phyloP scores from a whole-genome alignment of 2,888 invertebrate species.

The Ophonus ardosiacus region DNA sequence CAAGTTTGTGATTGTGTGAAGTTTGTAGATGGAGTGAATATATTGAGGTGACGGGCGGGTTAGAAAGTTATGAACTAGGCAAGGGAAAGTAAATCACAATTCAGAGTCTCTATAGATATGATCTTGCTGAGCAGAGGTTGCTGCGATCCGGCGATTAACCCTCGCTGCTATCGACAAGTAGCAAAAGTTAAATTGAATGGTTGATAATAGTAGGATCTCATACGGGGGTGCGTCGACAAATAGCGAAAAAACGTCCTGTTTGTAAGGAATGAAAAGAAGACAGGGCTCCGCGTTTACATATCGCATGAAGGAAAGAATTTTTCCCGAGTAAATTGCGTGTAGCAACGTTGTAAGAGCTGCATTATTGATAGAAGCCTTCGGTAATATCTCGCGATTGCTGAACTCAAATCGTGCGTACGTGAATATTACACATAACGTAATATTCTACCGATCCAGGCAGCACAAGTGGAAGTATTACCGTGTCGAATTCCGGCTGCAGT shows the following conservation, averaged over 20 bases:
- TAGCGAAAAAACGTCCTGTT: constrained; percentile 66
- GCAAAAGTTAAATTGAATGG: constrained; percentile 68
- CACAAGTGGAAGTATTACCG: not conserved
- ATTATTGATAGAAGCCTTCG: not conserved
- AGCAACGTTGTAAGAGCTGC: not conserved
- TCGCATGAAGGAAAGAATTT: constrained; percentile 66
- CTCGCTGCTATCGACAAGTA: constrained; percentile 52
- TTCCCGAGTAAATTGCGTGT: constrained; percentile 69
- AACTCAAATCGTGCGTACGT: not conserved
- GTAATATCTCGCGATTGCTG: not conserved
- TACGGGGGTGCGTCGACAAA: constrained; percentile 63
- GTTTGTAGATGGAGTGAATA: not conserved
- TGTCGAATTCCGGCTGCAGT: constrained; percentile 57
- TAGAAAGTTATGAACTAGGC: constrained; percentile 32
- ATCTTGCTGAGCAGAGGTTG: constrained; percentile 7
- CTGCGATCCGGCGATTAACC: constrained; percentile 41
- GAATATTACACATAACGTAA: not conserved
- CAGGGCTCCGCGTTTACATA: constrained; percentile 69
- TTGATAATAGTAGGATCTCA: constrained; percentile 66
- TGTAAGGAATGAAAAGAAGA: constrained; percentile 67
- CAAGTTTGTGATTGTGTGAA: constrained; percentile 2
- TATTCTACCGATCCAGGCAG: not conserved
- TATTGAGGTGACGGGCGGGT: constrained; percentile 12
- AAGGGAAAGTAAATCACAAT: constrained; percentile 32
- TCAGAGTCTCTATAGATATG: constrained; percentile 12